Evolutionary conservation across 2,888 invertebrate genomes (phyloP), one percentile per base, ranked within the genome.

Genomic region (Silvanus unidentatus): DNA sequence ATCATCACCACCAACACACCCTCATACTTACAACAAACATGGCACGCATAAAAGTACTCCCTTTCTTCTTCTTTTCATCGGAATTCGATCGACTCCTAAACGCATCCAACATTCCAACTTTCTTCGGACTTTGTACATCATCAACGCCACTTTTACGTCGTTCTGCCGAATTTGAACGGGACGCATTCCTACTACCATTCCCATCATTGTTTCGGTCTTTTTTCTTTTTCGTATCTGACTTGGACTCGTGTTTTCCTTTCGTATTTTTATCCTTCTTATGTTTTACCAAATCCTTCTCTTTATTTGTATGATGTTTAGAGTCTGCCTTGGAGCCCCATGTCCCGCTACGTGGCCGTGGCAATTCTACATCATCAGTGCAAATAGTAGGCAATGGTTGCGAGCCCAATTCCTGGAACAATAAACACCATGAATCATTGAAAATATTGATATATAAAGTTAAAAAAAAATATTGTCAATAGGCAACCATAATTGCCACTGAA

Each of bases 31-130:
- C n/a, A 22, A 22, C 86, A 79, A 89, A 84, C 80, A 93, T 84
- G 65, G 89, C 88, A 53, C 88, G 80, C 79, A 93, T 90, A 64
- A 93, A 82, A 49, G 84, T 77, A 54, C 78, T 75, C 48, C 77
- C 76, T 53, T 77, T 76, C 55, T 74, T 71, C 68, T 77, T 77
- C 52, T 75, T 76, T 45, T 88, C 87, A 70, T 88, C 87, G 27
- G 86, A 84, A 68, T 86, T 86, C 53, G 84, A 84, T 48, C 86
- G 76, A 30, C 57, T 55, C 22, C 53, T 42, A n/a, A 49, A 16
- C 32, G 88, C 86, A 67, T 91, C 88, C 62, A 91, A 83, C 55
- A 91, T 75, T 6, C 86, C 84, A 47, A 84, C 76, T 13, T 85
- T 80, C 46, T 69, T 69, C 6, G 72, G 72, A 50, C 71, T 72